Percentiles rank a stretch among this genome's conserved stretches.
Conservation (phyloP, 2,797 vertebrate species). For the Danionella dracula region DNA sequence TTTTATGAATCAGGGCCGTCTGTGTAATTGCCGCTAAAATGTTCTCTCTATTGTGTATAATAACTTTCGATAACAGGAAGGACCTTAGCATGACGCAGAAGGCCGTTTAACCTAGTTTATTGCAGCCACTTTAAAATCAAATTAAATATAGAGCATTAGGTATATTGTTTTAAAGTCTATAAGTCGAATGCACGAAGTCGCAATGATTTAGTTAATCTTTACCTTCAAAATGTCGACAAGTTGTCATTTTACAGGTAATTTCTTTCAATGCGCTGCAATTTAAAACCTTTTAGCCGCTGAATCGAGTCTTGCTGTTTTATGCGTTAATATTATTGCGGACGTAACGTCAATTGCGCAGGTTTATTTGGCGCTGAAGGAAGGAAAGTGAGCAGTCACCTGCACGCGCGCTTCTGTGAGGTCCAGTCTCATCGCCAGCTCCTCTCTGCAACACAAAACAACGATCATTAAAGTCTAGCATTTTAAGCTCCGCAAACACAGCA, state of each 20-base stretch:
- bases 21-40: slow-evolving; percentile 89
- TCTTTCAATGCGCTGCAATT: not conserved
- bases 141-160: slow-evolving; percentile 45
- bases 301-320: not conserved
- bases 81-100: slow-evolving; percentile 55
- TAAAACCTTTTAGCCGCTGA: not conserved
- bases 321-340: not conserved
- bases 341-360: not conserved
- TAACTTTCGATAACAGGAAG: slow-evolving; percentile 77
- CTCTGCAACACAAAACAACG: slow-evolving; percentile 67
- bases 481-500: slow-evolving; percentile 35
- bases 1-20: slow-evolving; percentile 89
- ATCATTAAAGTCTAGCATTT: not conserved
- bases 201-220: slow-evolving; percentile 26
- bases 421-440: slow-evolving; percentile 96
- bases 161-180: slow-evolving; percentile 23
- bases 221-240: slow-evolving; percentile 15
- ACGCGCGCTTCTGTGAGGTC: slow-evolving; percentile 95
- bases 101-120: slow-evolving; percentile 69
- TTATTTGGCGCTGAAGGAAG: not conserved
- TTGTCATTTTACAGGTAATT: slow-evolving; percentile 14
- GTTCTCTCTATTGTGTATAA: slow-evolving; percentile 75
- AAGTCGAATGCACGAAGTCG: not conserved
- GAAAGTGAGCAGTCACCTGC: slow-evolving; percentile 79
- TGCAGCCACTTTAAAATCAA: slow-evolving; percentile 64